These are phyloP conservation scores for Falco naumanni DNA, from an alignment of 2,797 vertebrate species.

Conservation along the genomic window DNA sequence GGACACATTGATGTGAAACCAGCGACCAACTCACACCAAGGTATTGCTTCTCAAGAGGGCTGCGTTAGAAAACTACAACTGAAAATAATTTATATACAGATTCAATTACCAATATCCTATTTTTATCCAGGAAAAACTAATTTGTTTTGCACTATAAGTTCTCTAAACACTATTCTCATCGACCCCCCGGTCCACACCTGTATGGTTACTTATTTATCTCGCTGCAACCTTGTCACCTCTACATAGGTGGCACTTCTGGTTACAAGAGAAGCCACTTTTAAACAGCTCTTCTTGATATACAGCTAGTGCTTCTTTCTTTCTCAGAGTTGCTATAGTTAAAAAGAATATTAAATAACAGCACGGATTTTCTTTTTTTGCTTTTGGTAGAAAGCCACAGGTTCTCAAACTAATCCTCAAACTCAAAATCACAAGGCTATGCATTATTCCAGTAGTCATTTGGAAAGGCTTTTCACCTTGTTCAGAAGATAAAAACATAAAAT, in stretches of 20 bases:
- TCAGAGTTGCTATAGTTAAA: background rate
- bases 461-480: background rate
- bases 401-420: background rate
- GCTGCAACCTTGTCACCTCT: background rate
- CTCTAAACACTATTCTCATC: background rate
- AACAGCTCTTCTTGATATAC: background rate
- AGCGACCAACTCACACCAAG: background rate
- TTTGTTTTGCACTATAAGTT: background rate
- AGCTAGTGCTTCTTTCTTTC: background rate
- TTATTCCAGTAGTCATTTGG: background rate
- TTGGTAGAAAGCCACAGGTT: background rate
- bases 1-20: background rate
- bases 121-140: background rate
- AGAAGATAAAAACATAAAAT: background rate
- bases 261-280: background rate
- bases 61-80: background rate
- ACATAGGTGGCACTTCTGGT: background rate
- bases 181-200: background rate
- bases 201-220: background rate
- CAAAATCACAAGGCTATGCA: background rate
- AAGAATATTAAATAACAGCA: background rate
- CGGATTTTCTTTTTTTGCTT: background rate
- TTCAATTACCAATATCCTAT: background rate
- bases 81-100: background rate
- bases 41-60: background rate